Conservation (phyloP, 2,797 vertebrate genomes). For the Catostomus latipinnis region DNA sequence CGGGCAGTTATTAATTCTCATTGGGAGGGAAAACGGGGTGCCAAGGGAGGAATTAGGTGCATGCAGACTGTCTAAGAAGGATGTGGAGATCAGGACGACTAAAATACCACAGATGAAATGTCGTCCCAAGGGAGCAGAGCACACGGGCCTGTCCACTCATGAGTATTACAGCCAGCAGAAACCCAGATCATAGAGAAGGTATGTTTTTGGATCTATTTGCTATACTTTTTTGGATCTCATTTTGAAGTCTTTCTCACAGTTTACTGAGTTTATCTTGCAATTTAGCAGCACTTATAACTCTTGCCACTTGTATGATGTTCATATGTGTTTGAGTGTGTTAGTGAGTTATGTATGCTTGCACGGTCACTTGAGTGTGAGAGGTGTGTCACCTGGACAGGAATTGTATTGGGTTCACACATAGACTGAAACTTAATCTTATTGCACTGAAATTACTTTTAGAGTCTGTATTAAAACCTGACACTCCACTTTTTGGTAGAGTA, state of each 20-base stretch:
- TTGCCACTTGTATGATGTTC: background rate
- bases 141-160: constrained; percentile 39
- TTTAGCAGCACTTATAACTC: background rate
- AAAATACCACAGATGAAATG: constrained; percentile 78
- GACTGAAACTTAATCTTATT: constrained; percentile 19
- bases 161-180: constrained; percentile 20
- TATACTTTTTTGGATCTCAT: background rate
- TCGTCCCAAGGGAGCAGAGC: constrained; percentile 47
- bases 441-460: background rate
- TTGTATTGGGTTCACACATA: constrained; percentile 32
- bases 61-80: constrained; percentile 72
- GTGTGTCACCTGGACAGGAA: background rate
- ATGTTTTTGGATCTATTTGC: constrained; percentile 50
- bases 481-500: background rate
- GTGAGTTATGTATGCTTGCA: background rate
- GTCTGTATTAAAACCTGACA: background rate
- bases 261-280: background rate
- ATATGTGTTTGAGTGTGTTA: background rate
- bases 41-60: constrained; percentile 70
- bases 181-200: constrained; percentile 62
- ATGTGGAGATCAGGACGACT: constrained; percentile 75
- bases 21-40: constrained; percentile 60
- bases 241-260: background rate
- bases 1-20: constrained; percentile 56
- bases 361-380: constrained; percentile 7